phyloP scores from a whole-genome alignment of 2,113 vertebrate species.

The Cygnus atratus region DNA sequence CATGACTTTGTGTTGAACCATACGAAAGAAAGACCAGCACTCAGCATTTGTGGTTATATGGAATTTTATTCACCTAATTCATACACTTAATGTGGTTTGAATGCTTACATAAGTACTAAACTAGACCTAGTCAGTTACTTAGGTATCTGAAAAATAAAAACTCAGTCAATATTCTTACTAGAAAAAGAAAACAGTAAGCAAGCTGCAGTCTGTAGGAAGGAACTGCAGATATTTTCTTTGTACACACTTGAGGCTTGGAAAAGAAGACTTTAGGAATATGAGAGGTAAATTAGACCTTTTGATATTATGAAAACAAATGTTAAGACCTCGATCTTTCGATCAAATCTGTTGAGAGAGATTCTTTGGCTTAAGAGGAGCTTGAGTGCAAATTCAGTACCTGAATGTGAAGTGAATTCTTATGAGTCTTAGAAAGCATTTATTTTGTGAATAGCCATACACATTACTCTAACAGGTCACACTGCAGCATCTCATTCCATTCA shows the following conservation, averaged over 20 bases:
- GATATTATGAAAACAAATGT: neutral
- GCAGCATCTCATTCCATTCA: neutral
- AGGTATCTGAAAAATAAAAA: neutral
- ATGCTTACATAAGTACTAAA: neutral
- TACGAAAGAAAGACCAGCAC: neutral
- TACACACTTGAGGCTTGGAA: neutral
- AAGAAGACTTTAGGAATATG: neutral
- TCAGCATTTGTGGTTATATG: neutral
- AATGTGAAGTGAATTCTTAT: neutral
- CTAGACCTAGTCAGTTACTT: neutral
- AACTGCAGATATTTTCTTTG: neutral
- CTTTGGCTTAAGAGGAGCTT: neutral
- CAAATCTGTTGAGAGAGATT: neutral
- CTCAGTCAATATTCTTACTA: neutral
- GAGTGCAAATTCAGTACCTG: neutral
- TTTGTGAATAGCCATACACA: neutral
- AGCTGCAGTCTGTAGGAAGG: neutral
- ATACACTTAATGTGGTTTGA: neutral
- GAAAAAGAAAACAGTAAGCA: neutral
- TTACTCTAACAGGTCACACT: neutral
- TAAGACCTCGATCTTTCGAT: neutral
- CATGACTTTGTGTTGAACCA: neutral
- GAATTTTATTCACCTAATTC: neutral
- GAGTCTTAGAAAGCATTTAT: neutral
- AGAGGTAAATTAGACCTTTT: neutral